phyloP scores from a whole-genome alignment of 92 coral and sea anemone genomes.

The Metridium senile region DNA sequence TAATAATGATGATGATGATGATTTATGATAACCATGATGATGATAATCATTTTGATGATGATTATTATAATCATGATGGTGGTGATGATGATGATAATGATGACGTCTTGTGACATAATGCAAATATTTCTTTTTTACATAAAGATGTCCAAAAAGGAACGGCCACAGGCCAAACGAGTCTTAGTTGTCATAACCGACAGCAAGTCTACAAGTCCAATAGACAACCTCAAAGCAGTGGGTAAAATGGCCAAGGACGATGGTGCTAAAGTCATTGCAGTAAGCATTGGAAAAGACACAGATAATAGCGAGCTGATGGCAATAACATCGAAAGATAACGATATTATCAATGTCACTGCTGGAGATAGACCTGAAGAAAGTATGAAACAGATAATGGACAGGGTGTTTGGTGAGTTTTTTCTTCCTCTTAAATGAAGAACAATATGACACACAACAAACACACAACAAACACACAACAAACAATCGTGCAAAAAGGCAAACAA shows the following conservation, averaged over 20 bases:
- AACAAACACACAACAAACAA: background rate
- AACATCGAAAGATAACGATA: constrained; percentile 41
- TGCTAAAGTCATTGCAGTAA: constrained; percentile 63
- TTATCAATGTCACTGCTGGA: constrained; percentile 51
- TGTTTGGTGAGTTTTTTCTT: constrained; percentile 5
- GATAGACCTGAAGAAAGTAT: constrained; percentile 65
- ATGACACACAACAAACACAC: too few relatives aligned
- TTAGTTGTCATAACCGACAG: constrained; percentile 67
- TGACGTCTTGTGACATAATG: background rate
- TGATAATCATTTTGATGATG: background rate
- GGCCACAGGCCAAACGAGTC: constrained; percentile 56
- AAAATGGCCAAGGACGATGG: constrained; percentile 60
- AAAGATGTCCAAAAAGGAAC: constrained; percentile 23
- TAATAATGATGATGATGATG: background rate
- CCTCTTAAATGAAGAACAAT: too few relatives aligned
- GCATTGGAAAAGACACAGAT: constrained; percentile 66
- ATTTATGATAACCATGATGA: background rate
- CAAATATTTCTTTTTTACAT: background rate
- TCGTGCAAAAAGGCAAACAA: background rate
- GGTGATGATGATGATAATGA: background rate
- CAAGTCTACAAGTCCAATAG: constrained; percentile 48
- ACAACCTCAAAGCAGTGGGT: constrained; percentile 39
- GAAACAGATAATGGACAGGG: constrained; percentile 53
- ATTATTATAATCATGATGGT: background rate
- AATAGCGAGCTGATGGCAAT: constrained; percentile 35